phyloP scores from a whole-genome alignment of 2,797 vertebrate genomes.

The Myiotriccus ornatus region DNA sequence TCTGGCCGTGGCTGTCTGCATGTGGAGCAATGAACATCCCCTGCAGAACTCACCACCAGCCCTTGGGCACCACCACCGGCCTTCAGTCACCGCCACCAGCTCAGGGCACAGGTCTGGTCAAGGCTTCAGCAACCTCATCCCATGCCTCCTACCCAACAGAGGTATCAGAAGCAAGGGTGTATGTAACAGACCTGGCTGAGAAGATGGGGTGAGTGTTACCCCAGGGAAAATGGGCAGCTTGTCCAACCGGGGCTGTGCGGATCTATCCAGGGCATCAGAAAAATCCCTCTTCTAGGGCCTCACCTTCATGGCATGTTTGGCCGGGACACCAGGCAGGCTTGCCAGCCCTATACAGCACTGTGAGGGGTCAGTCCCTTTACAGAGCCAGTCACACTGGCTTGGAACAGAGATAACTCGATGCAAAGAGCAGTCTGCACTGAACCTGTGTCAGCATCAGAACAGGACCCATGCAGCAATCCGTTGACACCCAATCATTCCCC shows the following conservation, averaged over 20 bases:
- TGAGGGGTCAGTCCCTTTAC: not conserved
- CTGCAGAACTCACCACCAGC: not conserved
- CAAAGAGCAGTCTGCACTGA: not conserved
- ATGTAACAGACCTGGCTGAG: not conserved
- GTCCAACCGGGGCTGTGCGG: not conserved
- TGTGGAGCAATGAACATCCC: not conserved
- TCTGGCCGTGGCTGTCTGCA: not conserved
- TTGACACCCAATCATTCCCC: not conserved
- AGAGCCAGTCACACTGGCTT: not conserved
- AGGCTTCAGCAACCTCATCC: not conserved
- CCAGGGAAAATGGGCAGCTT: not conserved
- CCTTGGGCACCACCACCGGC: not conserved
- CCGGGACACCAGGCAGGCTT: not conserved
- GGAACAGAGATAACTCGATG: rapidly evolving
- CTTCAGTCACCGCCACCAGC: not conserved
- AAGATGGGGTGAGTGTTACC: too few species aligned
- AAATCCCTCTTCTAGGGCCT: not conserved
- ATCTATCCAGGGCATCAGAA: not conserved
- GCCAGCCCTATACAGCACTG: rapidly evolving
- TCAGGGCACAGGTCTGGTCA: not conserved
- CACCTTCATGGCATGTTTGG: not conserved
- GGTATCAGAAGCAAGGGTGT: rapidly evolving
- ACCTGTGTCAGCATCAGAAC: not conserved
- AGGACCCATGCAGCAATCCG: rapidly evolving
- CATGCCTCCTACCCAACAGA: rapidly evolving